Conservation (phyloP, 2,797 vertebrate genomes). For the Pipistrellus pipistrellus region DNA sequence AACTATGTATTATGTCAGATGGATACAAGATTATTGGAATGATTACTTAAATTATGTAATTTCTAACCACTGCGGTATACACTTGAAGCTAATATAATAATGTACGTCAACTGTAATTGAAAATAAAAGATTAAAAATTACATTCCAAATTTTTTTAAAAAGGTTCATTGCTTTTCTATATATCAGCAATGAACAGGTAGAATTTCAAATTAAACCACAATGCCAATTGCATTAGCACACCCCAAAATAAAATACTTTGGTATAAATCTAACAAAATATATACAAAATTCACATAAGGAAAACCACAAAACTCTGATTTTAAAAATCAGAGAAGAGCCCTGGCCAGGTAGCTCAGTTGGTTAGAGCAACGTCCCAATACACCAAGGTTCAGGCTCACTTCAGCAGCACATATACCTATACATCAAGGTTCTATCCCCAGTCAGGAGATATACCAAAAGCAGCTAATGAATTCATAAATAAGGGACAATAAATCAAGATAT, state of each 20-base stretch:
- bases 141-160: not conserved
- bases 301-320: not conserved
- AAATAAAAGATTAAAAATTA: not conserved
- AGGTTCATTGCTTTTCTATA: not conserved
- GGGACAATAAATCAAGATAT: not conserved
- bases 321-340: not conserved
- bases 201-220: not conserved
- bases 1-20: not conserved
- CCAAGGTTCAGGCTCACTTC: too few species aligned
- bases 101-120: not conserved
- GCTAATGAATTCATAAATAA: not conserved
- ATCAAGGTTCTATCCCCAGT: not conserved
- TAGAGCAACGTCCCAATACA: not conserved
- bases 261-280: slow-evolving; percentile 7
- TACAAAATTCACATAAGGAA: not conserved
- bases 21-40: not conserved
- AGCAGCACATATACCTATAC: not conserved
- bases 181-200: not conserved
- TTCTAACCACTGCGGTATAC: not conserved
- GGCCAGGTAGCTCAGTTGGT: not conserved
- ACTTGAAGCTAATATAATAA: not conserved
- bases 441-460: not conserved
- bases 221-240: not conserved
- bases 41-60: not conserved
- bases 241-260: not conserved